Evolutionary conservation across 2,888 invertebrate genomes (phyloP).

Genomic region (Dryadula phaetusa): DNA sequence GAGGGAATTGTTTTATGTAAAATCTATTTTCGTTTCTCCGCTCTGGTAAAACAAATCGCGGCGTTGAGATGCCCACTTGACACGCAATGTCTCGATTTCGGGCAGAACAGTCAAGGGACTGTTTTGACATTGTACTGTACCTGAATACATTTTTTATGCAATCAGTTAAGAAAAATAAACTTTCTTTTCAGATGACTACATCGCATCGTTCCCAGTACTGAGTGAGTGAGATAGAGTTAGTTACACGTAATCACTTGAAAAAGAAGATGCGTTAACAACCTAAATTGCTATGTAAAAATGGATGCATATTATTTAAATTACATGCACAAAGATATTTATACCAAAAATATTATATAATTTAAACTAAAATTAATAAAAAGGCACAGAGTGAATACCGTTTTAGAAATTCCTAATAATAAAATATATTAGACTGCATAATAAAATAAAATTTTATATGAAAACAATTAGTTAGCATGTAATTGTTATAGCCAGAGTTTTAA

Average conservation of each 20-base stretch:
- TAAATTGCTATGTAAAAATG: constrained; percentile 4
- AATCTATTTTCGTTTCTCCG: too few species aligned
- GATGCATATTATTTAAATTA: constrained; percentile 3
- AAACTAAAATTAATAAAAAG: not conserved
- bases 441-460: constrained; percentile 19
- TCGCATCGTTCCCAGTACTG: constrained; percentile 16
- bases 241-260: not conserved
- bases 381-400: not conserved
- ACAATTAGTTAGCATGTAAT: constrained; percentile 2
- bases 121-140: too few species aligned
- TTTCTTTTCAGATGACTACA: constrained; percentile 9
- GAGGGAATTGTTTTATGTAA: too few species aligned
- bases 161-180: not conserved
- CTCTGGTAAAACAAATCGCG: too few species aligned
- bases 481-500: constrained; percentile 10
- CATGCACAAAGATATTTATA: constrained; percentile 6
- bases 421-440: constrained; percentile 14
- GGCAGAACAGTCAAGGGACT: too few species aligned
- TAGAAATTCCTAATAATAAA: constrained; percentile 5
- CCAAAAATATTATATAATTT: constrained; percentile 6
- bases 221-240: constrained; percentile 15
- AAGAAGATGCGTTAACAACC: constrained; percentile 9
- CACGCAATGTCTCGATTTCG: too few species aligned
- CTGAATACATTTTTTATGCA: not conserved
- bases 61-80: too few species aligned